Evolutionary conservation across 2,888 invertebrate genomes (phyloP).

Genomic region (Hyalella azteca): DNA sequence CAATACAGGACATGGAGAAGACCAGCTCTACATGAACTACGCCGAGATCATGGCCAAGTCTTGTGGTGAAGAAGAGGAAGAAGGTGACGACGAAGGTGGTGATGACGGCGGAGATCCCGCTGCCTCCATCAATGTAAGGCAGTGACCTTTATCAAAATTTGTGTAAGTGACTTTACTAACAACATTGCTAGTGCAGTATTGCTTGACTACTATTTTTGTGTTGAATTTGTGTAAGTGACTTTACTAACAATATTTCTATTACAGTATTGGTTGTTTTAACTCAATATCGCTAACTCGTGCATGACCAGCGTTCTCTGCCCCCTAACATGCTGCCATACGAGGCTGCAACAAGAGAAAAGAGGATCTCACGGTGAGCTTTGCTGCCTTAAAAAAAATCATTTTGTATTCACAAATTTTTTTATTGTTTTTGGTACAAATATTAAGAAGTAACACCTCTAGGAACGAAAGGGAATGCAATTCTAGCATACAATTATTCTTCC

Average conservation of each 20-base stretch:
- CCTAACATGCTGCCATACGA: constrained; percentile 49
- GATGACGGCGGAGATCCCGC: constrained; percentile 74
- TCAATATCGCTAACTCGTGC: too few relatives aligned
- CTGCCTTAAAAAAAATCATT: too few relatives aligned
- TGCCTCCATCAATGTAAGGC: constrained; percentile 85
- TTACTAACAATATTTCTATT: too few relatives aligned
- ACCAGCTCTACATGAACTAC: constrained; percentile 95
- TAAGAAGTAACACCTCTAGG: too few relatives aligned
- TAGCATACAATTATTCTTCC: too few relatives aligned
- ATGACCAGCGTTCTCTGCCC: constrained; percentile 37
- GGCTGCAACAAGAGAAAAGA: constrained; percentile 64
- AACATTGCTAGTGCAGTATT: too few relatives aligned
- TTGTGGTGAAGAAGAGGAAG: constrained; percentile 96
- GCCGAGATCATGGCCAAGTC: constrained; percentile 93
- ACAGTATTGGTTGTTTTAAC: too few relatives aligned
- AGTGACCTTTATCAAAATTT: neutral
- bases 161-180: neutral
- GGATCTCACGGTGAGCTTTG: constrained; percentile 66
- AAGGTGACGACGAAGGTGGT: constrained; percentile 74
- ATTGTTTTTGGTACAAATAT: too few relatives aligned
- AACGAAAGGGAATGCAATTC: too few relatives aligned
- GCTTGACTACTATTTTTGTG: too few relatives aligned
- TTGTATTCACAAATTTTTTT: too few relatives aligned
- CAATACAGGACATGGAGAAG: constrained; percentile 74
- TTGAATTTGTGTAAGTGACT: too few relatives aligned